Conservation (phyloP, 2,113 vertebrate genomes). For the Scartelaos histophorus region DNA sequence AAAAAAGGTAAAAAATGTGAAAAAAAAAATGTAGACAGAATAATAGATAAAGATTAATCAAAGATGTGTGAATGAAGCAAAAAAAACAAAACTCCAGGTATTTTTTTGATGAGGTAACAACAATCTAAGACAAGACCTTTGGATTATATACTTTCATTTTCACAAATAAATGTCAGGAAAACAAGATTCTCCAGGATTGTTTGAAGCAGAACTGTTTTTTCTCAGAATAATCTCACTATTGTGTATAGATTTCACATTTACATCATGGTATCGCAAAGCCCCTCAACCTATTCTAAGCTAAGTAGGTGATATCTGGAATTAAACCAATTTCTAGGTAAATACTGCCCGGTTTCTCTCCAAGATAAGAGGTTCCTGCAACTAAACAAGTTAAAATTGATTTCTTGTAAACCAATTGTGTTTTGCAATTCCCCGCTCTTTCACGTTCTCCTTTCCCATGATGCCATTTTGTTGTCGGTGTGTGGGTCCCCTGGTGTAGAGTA, state of each 20-base stretch:
- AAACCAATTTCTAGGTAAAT: constrained; percentile 39
- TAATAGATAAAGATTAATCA: too few species aligned
- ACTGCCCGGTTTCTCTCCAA: constrained; percentile 27
- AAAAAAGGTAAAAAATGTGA: too few species aligned
- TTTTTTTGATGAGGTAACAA: too few species aligned
- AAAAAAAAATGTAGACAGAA: too few species aligned
- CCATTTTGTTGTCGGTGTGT: constrained; percentile 48
- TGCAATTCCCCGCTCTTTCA: constrained; percentile 47
- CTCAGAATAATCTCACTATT: constrained; percentile 8
- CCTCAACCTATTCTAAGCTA: constrained; percentile 7
- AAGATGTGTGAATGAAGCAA: too few species aligned
- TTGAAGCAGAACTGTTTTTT: not conserved
- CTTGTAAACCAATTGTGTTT: constrained; percentile 32
- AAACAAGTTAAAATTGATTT: constrained; percentile 59
- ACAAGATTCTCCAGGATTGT: not conserved
- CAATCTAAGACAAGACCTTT: too few species aligned
- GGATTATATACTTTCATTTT: too few species aligned
- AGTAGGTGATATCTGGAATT: constrained; percentile 19
- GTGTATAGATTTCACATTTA: constrained; percentile 44
- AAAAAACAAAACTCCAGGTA: too few species aligned
- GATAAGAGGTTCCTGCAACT: constrained; percentile 39
- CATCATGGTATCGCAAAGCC: constrained; percentile 40
- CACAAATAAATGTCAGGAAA: too few species aligned
- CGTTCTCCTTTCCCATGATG: constrained; percentile 19
- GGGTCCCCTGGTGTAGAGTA: constrained; percentile 73